Evolutionary conservation across 2,797 vertebrate genomes (phyloP), one percentile per base, ranked within the genome.

Genomic region (Notolepis coatsorum): DNA sequence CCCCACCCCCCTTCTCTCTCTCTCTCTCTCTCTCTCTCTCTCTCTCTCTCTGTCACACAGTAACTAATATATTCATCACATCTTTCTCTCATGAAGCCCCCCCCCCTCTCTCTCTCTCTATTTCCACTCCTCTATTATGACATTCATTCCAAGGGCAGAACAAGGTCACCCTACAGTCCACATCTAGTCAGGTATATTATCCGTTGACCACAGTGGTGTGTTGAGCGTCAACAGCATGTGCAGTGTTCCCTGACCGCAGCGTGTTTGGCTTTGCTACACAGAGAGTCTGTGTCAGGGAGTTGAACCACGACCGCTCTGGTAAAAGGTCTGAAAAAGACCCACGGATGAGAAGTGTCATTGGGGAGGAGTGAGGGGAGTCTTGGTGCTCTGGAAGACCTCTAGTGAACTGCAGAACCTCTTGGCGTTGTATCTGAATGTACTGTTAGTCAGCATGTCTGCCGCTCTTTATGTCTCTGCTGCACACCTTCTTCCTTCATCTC

Each of bases 171-270:
- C 0, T 62, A 66, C 65, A 61, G 38, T 4, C 49, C 47, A 49
- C 48, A 45, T 60, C 47, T 5, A 53, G 30, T 39, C 38, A 68
- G 54, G 53, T 66, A 48, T 6, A 9, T 46, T 23, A 65, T 74
- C 62, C 65, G 37, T 17, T 38, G 61, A 77, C 76, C 77, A 70
- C 67, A 61, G 45, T 64, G 58, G 56, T 28, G 24, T 84, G 76
- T 84, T 84, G 66, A 84, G 72, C 5, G 18, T 89, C 84, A 93
- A 90, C 82, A 86, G 82, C 62, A 75, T 88, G 78, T 79, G 77
- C 77, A 76, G 45, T 43, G 65, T 75, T 67, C 58, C 71, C 75
- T 84, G 77, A 77, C 72, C 69, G 52, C 55, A 65, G 35, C 54
- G 49, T 85, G 81, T 92, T 90, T 90, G 75, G 69, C 56, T 51